A percentile compares a stretch with the other conserved stretches of the same genome.
phyloP scores from a whole-genome alignment of 1,140 invertebrate species.

The Hylaeus volcanicus region DNA sequence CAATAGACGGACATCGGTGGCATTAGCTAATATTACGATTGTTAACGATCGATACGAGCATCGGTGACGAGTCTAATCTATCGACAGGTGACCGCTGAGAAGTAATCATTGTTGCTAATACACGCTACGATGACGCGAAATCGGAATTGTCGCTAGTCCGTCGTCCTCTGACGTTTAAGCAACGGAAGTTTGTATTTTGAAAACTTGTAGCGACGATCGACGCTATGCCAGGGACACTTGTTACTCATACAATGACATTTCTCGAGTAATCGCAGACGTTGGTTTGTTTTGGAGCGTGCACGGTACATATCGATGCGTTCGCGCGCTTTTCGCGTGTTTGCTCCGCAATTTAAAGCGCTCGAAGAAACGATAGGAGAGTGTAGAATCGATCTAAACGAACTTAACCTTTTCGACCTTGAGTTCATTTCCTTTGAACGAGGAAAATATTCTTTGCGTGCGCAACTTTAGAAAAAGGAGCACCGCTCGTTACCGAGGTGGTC shows the following conservation, averaged over 20 bases:
- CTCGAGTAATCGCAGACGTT: slow-evolving; percentile 20
- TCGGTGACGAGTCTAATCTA: background rate
- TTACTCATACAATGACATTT: slow-evolving; percentile 30
- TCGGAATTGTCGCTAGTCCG: background rate
- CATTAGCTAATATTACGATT: background rate
- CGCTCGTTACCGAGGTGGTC: background rate
- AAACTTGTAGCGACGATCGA: background rate
- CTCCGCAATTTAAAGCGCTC: slow-evolving; percentile 29
- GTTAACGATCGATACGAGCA: background rate
- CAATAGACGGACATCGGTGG: background rate
- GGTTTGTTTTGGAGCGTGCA: slow-evolving; percentile 38
- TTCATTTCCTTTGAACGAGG: no score
- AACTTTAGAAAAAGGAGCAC: background rate
- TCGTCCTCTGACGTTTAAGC: no score
- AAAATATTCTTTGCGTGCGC: no score
- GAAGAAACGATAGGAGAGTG: no score
- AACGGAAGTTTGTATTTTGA: background rate
- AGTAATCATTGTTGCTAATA: background rate
- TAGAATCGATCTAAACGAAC: no score
- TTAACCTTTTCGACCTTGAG: no score
- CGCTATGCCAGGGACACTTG: slow-evolving; percentile 15
- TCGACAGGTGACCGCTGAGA: background rate
- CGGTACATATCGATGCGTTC: slow-evolving; percentile 24
- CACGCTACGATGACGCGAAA: no score
- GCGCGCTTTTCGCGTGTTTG: slow-evolving; percentile 25